These are phyloP conservation scores for Rhagophthalmus giganteus DNA, from an alignment of 2,888 invertebrate species.

Conservation along the genomic window DNA sequence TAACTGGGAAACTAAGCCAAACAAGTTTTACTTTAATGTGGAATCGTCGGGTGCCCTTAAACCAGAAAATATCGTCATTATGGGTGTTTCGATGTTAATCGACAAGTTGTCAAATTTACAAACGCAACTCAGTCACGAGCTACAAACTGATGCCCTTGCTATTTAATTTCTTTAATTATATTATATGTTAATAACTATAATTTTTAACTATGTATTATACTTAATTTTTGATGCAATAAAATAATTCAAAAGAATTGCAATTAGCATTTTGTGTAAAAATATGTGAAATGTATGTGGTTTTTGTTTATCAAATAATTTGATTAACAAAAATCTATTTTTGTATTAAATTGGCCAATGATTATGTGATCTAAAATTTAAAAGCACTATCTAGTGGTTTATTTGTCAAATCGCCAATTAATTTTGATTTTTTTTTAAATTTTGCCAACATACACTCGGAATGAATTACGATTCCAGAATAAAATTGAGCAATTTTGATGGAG, in stretches of 20 bases:
- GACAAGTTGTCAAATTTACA: conserved; percentile 95
- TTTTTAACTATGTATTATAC: no score
- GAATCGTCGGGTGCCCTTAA: conserved; percentile 93
- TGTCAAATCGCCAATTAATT: no score
- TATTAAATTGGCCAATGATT: no score
- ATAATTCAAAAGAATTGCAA: no score
- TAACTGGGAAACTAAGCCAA: conserved; percentile 93
- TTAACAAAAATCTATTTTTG: no score
- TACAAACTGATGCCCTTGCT: conserved; percentile 80
- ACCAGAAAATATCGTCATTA: conserved; percentile 95
- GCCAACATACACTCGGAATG: conserved; percentile 13
- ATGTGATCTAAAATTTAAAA: no score
- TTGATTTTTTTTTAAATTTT: not conserved
- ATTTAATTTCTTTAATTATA: conserved; percentile 53
- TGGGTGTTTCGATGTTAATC: conserved; percentile 91
- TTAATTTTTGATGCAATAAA: no score
- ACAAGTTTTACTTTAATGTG: conserved; percentile 96
- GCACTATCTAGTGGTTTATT: no score
- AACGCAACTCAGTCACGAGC: conserved; percentile 86
- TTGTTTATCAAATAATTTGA: not conserved
- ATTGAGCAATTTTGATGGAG: conserved; percentile 40
- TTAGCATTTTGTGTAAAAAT: no score
- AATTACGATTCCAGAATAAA: conserved; percentile 40
- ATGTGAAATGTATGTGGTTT: no score
- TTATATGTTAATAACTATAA: not conserved